Conservation (phyloP, 1,140 invertebrate genomes). For the Hestina assimilis region DNA sequence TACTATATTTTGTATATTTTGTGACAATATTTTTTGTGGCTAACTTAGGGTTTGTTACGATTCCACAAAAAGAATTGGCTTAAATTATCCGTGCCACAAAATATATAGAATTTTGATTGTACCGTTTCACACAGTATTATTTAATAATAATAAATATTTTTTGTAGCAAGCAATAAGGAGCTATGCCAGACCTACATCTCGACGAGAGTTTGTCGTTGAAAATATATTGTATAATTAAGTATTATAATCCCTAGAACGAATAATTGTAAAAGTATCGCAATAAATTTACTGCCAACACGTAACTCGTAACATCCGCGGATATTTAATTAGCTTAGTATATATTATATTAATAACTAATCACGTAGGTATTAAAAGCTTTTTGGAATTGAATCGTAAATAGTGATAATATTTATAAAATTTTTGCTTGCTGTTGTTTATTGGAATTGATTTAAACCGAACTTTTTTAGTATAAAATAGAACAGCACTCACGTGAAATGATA, state of each 20-base stretch:
- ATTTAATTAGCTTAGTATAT: slow-evolving; percentile 13
- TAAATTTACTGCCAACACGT: slow-evolving; percentile 20
- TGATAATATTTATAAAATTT: slow-evolving; percentile 12
- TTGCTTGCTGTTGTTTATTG: slow-evolving; percentile 8
- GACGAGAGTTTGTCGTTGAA: slow-evolving; percentile 13
- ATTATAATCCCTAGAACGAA: slow-evolving; percentile 21
- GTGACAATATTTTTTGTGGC: background rate
- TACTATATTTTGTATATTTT: slow-evolving; percentile 3
- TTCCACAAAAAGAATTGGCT: background rate
- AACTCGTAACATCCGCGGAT: slow-evolving; percentile 10
- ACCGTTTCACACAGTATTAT: background rate
- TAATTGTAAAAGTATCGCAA: slow-evolving; percentile 20
- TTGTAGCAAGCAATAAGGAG: slow-evolving; percentile 30
- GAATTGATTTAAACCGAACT: slow-evolving; percentile 1
- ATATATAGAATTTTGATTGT: background rate
- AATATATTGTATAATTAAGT: slow-evolving; percentile 17
- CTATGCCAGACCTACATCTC: slow-evolving; percentile 17
- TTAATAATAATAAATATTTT: slow-evolving; percentile 27
- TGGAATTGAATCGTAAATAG: slow-evolving; percentile 27
- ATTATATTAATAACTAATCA: slow-evolving; percentile 9
- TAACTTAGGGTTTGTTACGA: background rate
- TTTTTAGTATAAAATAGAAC: background rate
- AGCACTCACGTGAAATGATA: background rate
- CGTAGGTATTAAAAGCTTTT: slow-evolving; percentile 19
- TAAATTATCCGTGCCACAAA: background rate